These are phyloP conservation scores for Macropodus opercularis DNA, from an alignment of 2,797 vertebrate species.

Conservation along the genomic window DNA sequence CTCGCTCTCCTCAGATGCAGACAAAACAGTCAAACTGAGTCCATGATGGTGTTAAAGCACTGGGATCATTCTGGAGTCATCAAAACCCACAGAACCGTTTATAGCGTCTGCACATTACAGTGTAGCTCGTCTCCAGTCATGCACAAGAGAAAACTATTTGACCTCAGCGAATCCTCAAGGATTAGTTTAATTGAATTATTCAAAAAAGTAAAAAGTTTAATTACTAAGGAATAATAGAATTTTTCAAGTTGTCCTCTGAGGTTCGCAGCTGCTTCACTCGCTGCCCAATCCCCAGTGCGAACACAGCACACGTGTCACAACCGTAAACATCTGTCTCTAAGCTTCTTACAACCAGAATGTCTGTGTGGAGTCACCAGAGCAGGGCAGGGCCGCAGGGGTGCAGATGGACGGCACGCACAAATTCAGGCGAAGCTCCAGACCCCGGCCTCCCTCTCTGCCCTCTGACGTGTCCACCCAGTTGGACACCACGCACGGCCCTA, in stretches of 20 bases:
- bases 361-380: constrained; percentile 39
- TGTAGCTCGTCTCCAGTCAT: no score
- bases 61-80: constrained; percentile 4
- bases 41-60: constrained; percentile 5
- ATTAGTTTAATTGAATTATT: no score
- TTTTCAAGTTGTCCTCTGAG: no score
- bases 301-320: constrained; percentile 50
- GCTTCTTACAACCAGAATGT: constrained; percentile 65
- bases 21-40: constrained; percentile 20
- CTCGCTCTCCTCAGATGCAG: constrained; percentile 19
- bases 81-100: neutral
- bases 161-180: no score
- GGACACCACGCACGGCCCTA: constrained; percentile 34
- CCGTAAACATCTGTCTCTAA: constrained; percentile 69
- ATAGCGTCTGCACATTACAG: neutral
- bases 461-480: constrained; percentile 35
- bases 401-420: constrained; percentile 46
- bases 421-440: constrained; percentile 51
- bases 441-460: constrained; percentile 23
- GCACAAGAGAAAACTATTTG: no score
- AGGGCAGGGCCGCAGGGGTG: constrained; percentile 28
- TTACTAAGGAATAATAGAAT: no score
- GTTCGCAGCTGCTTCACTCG: neutral
- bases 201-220: no score
- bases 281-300: neutral